Conservation (phyloP, 2,797 vertebrate species). For the Myripristis jacobus region DNA sequence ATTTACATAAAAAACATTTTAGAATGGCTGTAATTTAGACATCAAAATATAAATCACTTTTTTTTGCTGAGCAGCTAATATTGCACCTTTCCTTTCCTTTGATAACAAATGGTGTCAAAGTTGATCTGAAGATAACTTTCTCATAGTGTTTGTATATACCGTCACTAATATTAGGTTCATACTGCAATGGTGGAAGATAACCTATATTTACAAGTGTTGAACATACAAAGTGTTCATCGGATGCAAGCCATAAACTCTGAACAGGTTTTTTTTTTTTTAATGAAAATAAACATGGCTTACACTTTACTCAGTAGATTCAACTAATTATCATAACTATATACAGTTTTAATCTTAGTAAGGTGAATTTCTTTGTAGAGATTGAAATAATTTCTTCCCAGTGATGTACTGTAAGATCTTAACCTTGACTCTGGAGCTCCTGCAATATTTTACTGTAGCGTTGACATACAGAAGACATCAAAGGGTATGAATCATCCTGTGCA, state of each 20-base stretch:
- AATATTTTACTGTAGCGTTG: constrained; percentile 36
- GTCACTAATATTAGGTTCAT: not conserved
- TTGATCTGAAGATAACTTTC: not conserved
- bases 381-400: constrained; percentile 24
- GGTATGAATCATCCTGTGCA: constrained; percentile 25
- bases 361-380: constrained; percentile 15
- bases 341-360: constrained; percentile 7
- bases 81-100: constrained; percentile 25
- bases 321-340: constrained; percentile 11
- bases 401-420: constrained; percentile 15
- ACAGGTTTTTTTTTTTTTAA: too few relatives aligned
- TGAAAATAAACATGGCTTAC: constrained; percentile 11
- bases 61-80: constrained; percentile 52
- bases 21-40: constrained; percentile 57
- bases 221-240: not conserved
- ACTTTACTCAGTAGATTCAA: not conserved
- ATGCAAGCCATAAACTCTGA: not conserved
- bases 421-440: constrained; percentile 38
- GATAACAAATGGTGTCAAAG: constrained; percentile 8
- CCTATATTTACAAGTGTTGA: not conserved
- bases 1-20: constrained; percentile 45
- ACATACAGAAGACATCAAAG: constrained; percentile 22
- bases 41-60: constrained; percentile 46
- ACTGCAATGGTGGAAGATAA: too few relatives aligned
- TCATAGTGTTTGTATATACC: not conserved